A percentile compares a stretch with the other conserved stretches of the same genome.
Conservation (phyloP, 2,113 vertebrate species). For the Reinhardtius hippoglossoides region DNA sequence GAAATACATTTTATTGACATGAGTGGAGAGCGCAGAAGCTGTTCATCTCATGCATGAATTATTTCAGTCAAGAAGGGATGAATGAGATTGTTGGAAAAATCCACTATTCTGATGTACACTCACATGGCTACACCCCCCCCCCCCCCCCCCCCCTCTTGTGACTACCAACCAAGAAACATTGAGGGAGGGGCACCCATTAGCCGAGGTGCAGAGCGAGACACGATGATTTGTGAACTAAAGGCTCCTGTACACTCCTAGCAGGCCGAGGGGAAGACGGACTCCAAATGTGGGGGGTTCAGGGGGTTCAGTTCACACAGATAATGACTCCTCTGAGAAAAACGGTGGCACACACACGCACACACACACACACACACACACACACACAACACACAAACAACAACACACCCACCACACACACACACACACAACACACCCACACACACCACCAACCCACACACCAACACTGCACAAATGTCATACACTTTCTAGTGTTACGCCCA, state of each 20-base stretch:
- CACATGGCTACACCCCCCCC: neutral
- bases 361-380: neutral
- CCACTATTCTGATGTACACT: neutral
- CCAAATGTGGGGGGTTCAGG: constrained; percentile 13
- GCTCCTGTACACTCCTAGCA: neutral
- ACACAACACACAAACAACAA: too few species aligned
- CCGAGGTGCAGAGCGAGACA: constrained; percentile 47
- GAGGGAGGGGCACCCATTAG: constrained; percentile 42
- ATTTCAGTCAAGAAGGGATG: constrained; percentile 57
- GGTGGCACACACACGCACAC: neutral
- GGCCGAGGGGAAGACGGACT: constrained; percentile 8
- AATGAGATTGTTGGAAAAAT: constrained; percentile 45
- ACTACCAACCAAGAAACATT: constrained; percentile 38
- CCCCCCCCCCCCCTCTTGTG: constrained; percentile 11
- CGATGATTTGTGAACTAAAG: constrained; percentile 40
- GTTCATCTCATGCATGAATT: constrained; percentile 70
- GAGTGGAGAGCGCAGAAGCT: constrained; percentile 25
- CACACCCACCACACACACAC: neutral
- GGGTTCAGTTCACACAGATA: constrained; percentile 28
- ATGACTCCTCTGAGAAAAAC: constrained; percentile 22
- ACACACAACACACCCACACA: constrained; percentile 4
- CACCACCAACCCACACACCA: too few species aligned
- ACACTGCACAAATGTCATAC: constrained; percentile 30
- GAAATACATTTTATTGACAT: constrained; percentile 63
- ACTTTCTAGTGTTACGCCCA: constrained; percentile 46